Evolutionary conservation across 2,113 vertebrate genomes (phyloP), one percentile per base, ranked within the genome.

Genomic region (Xiphophorus hellerii): DNA sequence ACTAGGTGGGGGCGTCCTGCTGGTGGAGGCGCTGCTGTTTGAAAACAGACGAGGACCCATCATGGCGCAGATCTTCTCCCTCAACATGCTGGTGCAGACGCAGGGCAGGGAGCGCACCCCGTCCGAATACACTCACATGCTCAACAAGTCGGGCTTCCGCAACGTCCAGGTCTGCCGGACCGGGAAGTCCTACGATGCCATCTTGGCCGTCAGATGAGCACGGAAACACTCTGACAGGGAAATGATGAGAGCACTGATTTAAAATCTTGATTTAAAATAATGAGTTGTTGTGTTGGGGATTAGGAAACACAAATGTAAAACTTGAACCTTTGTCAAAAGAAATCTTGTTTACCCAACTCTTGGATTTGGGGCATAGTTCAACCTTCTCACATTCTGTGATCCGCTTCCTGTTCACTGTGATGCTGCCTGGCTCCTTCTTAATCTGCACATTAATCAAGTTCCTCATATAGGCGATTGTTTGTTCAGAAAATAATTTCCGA

Each of bases 11-110:
- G 94, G 93, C 28, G 67, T 95, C 67, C 91, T 95, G 79, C 81
- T 95, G n/a, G 92, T 93, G 54, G 94, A 95, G 70, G 90, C 92
- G 12, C 27, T 92, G 88, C 60, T 95, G 71, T 89, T 92, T 66
- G 93, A 95, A 78, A 94, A 93, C 88, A 86, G 82, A 2, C 81
- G 88, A 6, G 94, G 94, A 0, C 93, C 94, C 1, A 51, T 94
- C 82, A 89, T 80, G 58, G 86, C 91, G 63, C 94, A 95, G 89
- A 76, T 92, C 72, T 93, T 92, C 86, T 95, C 93, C 64, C 92
- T 95, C 71, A 95, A 93, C 91, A 95, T 95, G 94, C 80, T 95
- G 88, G 87, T 95, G 60, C 93, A 94, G 85, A 69, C 81, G 0
- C 83, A 93, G 83, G 94, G 94, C 31, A 86, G 89, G 25, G 94